phyloP scores from a whole-genome alignment of 2,113 vertebrate genomes.

The Rhegmatorhina hoffmannsi region DNA sequence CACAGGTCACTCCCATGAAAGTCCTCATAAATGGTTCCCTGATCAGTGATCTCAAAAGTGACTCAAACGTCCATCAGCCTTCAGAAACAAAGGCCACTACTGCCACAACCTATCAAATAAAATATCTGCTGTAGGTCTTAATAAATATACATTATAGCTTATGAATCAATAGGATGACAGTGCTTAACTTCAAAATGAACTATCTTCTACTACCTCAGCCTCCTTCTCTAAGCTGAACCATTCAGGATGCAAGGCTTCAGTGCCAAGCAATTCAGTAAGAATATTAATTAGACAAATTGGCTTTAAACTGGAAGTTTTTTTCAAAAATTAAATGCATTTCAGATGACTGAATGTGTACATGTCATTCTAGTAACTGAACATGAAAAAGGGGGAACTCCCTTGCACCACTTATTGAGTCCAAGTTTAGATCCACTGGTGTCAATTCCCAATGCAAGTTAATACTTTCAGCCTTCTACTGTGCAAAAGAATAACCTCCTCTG shows the following conservation, averaged over 20 bases:
- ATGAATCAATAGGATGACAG: not conserved
- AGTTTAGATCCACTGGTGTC: not conserved
- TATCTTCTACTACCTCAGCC: not conserved
- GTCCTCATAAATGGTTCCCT: not conserved
- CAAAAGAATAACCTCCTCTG: not conserved
- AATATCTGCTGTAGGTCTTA: not conserved
- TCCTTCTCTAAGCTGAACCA: not conserved
- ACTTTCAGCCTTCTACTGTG: not conserved
- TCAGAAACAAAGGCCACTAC: not conserved
- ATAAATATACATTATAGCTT: not conserved
- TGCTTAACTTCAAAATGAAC: not conserved
- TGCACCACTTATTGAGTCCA: not conserved
- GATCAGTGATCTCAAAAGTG: not conserved
- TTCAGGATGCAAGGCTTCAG: not conserved
- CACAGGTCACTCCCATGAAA: not conserved
- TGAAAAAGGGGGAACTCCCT: not conserved
- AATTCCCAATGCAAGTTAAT: not conserved
- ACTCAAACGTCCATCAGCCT: not conserved
- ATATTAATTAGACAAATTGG: not conserved
- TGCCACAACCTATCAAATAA: not conserved
- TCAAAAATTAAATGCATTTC: not conserved
- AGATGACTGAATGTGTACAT: not conserved
- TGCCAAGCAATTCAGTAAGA: not conserved
- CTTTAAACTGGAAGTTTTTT: not conserved
- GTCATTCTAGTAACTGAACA: not conserved